Conservation (phyloP, 1,140 invertebrate genomes). For the Colletes latitarsis region DNA sequence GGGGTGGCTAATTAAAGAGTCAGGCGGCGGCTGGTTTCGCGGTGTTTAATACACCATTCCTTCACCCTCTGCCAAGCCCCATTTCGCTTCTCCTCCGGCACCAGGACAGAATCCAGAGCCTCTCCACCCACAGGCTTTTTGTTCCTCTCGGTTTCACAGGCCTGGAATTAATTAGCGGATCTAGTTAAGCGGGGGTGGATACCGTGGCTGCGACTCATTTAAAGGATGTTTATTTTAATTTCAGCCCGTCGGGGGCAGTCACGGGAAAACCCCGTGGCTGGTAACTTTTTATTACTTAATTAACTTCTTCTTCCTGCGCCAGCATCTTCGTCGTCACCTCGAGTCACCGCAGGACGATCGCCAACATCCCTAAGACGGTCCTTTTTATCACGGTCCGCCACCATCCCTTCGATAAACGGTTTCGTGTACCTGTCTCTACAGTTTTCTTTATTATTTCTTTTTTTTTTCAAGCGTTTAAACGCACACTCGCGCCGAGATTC, state of each 20-base stretch:
- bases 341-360: constrained; percentile 13
- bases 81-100: constrained; percentile 15
- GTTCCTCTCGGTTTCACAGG: constrained; percentile 77
- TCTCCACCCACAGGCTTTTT: constrained; percentile 48
- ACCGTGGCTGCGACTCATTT: constrained; percentile 76
- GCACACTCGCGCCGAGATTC: constrained; percentile 59
- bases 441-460: background rate
- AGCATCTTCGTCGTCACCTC: constrained; percentile 55
- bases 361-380: background rate
- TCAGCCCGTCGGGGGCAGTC: constrained; percentile 55
- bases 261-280: constrained; percentile 41
- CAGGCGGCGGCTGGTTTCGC: constrained; percentile 74
- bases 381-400: constrained; percentile 26
- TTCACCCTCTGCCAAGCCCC: constrained; percentile 39
- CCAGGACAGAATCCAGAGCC: constrained; percentile 40
- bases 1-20: constrained; percentile 79
- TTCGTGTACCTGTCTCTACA: background rate
- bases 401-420: background rate
- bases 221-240: constrained; percentile 80
- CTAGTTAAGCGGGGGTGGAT: constrained; percentile 62
- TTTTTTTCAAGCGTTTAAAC: background rate
- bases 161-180: constrained; percentile 78
- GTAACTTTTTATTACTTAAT: constrained; percentile 80
- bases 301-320: constrained; percentile 68
- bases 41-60: constrained; percentile 77